Conservation (phyloP, 2,888 invertebrate genomes). For the Achlya flavicornis region DNA sequence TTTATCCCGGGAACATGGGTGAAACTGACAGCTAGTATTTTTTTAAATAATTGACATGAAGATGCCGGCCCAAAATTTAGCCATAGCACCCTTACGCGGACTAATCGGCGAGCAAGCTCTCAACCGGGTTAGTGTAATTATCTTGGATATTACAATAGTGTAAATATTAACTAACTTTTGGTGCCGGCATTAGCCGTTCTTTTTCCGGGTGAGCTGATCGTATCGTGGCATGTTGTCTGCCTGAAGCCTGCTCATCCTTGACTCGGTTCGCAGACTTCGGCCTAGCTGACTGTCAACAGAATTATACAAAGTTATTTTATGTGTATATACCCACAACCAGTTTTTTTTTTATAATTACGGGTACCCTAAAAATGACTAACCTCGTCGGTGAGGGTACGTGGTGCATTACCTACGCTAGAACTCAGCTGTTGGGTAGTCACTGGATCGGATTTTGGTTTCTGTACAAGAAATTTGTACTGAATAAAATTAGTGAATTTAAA, state of each 20-base stretch:
- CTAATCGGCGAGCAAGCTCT: no score
- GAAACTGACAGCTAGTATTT: no score
- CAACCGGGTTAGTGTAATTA: no score
- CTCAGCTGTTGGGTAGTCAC: constrained; percentile 29
- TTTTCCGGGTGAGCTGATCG: constrained; percentile 38
- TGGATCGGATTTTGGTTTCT: constrained; percentile 33
- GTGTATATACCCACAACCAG: no score
- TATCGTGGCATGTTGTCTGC: constrained; percentile 24
- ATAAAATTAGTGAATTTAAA: no score
- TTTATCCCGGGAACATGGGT: no score
- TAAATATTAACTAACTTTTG: constrained; percentile 30
- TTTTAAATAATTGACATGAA: no score
- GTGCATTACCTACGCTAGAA: constrained; percentile 21
- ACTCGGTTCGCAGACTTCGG: constrained; percentile 57
- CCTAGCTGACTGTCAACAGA: constrained; percentile 33
- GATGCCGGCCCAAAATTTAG: no score
- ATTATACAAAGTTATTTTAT: not conserved
- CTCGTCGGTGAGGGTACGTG: constrained; percentile 36
- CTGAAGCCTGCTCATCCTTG: constrained; percentile 42
- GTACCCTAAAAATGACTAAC: constrained; percentile 24
- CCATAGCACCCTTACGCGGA: no score
- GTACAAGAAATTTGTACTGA: constrained; percentile 14
- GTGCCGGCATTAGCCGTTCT: constrained; percentile 34
- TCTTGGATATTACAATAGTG: no score
- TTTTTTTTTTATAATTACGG: no score